Base-by-base conservation (phyloP, 2,113 vertebrate species). In the Crotalus tigris region DNA sequence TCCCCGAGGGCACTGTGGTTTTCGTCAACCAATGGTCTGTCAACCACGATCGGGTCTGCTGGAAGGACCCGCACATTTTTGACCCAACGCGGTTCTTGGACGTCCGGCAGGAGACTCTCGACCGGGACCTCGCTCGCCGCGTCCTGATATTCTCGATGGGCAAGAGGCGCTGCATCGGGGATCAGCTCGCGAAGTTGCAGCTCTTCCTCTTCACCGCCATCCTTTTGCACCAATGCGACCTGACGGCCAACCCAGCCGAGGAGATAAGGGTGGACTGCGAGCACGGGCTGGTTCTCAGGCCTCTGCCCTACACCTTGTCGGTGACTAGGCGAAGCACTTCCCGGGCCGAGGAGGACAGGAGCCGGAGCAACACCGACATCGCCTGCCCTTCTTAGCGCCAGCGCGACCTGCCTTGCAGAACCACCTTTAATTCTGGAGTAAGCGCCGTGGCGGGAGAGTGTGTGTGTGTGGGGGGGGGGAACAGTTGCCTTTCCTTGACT, bases 11-110 rank as follows among this genome's bases (percentile, higher is more conserved):
- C 97, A 99, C 98, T 0, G 98, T 98, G 69, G 97, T 98, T 90
- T 99, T 99, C 95, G 95, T 99, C 95, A 99, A 99, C 95, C 98
- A 99, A 96, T 98, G 98, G 98, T 99, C 98, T 0, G 98, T 98
- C 95, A 99, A 99, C 96, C 98, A 98, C 0, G 98, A 99, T 95
- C 64, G 96, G 4, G 49, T 94, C 90, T 98, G 98, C 94, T 99
- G 98, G 98, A 97, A 96, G 5, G 97, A 99, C 57, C 98, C 98
- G 0, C 96, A 98, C 0, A 26, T 97, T 44, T 99, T 99, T 6
- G 96, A 98, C 93, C 98, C 98, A 0, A 39, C 93, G 0, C 97
- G 98, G 7, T 99, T 99, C 95, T 94, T 99, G 2, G 96, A 98
- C 0, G 95, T 95, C 39, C 96, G 95, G 44, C 97, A 96, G 11